phyloP scores from a whole-genome alignment of 2,888 invertebrate genomes.

The Diarsia dahlii region DNA sequence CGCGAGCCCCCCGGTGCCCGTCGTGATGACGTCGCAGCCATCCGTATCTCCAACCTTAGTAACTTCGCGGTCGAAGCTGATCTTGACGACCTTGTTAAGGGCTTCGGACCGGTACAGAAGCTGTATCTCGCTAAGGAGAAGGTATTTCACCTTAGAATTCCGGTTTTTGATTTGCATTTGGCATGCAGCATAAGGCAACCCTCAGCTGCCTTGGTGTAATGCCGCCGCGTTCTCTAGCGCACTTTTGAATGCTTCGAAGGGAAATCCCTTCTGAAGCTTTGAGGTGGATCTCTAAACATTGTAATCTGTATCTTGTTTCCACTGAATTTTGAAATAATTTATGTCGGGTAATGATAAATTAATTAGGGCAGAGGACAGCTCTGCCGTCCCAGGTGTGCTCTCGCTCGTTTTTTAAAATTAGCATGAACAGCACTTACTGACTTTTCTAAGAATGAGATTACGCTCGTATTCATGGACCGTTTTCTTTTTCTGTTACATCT shows the following conservation, averaged over 20 bases:
- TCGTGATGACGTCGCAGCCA: slow-evolving; percentile 96
- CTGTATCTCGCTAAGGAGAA: slow-evolving; percentile 99
- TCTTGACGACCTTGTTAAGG: slow-evolving; percentile 98
- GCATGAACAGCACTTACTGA: too few relatives aligned
- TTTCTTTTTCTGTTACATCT: too few relatives aligned
- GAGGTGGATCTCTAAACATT: not conserved
- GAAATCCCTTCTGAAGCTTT: not conserved
- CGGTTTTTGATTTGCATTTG: not conserved
- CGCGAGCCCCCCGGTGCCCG: slow-evolving; percentile 92
- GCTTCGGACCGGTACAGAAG: slow-evolving; percentile 98
- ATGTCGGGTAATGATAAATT: not conserved
- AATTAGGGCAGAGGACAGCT: not conserved
- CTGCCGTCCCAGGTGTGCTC: not conserved
- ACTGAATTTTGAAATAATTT: not conserved
- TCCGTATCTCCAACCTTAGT: slow-evolving; percentile 99
- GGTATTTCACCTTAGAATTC: slow-evolving; percentile 72
- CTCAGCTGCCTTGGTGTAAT: too few relatives aligned
- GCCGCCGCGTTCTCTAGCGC: too few relatives aligned
- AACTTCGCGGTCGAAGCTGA: slow-evolving; percentile 98
- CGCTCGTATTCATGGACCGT: too few relatives aligned
- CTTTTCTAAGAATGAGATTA: too few relatives aligned
- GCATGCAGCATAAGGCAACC: not conserved
- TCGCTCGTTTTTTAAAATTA: not conserved
- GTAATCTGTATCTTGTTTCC: not conserved
- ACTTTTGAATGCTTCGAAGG: not conserved